These are phyloP conservation scores for Bergia sp. DNA, from an alignment of 92 coral and sea anemone genomes.

Conservation along the genomic window DNA sequence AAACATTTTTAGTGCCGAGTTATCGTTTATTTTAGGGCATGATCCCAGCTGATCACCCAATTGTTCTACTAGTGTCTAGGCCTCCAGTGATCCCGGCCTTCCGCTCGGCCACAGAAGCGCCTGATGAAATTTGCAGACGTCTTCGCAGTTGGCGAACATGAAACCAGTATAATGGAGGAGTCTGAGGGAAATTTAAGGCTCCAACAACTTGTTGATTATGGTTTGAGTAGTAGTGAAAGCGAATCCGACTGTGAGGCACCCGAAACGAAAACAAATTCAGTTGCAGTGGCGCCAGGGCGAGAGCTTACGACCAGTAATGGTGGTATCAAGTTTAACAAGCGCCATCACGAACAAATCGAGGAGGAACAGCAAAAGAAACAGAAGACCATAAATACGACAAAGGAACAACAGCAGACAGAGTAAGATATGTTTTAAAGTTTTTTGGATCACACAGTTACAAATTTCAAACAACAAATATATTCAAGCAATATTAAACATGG, in stretches of 20 bases:
- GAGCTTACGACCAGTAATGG: neutral
- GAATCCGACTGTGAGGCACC: neutral
- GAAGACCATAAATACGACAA: neutral
- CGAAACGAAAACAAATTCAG: neutral
- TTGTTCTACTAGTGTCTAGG: too few species aligned
- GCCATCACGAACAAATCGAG: neutral
- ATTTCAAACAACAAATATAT: neutral
- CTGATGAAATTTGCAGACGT: neutral
- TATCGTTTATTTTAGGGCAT: too few species aligned
- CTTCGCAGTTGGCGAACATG: neutral
- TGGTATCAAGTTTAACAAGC: neutral
- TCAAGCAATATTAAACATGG: neutral
- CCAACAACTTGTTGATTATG: constrained; percentile 20
- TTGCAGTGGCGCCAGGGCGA: neutral
- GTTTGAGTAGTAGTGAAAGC: constrained; percentile 13
- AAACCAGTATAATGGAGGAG: neutral
- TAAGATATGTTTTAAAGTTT: neutral
- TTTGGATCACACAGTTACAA: neutral
- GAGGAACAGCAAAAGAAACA: neutral
- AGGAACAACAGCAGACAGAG: constrained; percentile 2
- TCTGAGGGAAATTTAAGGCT: neutral
- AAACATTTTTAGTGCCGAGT: too few species aligned
- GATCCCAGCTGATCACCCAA: too few species aligned
- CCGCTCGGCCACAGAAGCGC: neutral
- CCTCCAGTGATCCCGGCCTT: neutral